phyloP scores from a whole-genome alignment of 2,888 invertebrate genomes.

The Branchipolynoe longqiensis region DNA sequence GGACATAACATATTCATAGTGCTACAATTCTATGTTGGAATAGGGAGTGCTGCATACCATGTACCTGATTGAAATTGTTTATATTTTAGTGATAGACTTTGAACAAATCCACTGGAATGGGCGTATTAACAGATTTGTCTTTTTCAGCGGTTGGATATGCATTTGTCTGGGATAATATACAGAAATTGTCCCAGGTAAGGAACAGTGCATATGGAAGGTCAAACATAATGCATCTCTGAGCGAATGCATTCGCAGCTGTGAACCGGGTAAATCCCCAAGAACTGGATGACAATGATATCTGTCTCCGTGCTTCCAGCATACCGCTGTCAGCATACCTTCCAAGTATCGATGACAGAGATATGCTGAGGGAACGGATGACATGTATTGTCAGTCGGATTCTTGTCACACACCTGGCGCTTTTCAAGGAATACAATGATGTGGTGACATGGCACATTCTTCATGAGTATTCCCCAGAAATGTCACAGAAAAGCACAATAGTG shows the following conservation, averaged over 20 bases:
- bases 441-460: constrained; percentile 16
- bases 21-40: background rate
- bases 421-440: background rate
- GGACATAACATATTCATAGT: background rate
- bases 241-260: background rate
- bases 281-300: background rate
- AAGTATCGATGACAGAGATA: background rate
- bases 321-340: background rate
- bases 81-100: background rate
- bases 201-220: background rate
- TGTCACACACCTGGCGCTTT: background rate
- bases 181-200: background rate
- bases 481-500: background rate
- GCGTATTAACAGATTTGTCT: background rate
- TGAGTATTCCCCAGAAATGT: background rate
- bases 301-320: background rate
- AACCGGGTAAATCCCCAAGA: background rate
- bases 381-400: background rate
- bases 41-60: background rate
- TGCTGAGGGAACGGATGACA: background rate
- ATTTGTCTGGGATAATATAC: constrained; percentile 22
- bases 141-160: background rate
- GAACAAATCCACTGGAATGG: background rate
- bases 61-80: background rate
- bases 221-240: constrained; percentile 16